phyloP scores from a whole-genome alignment of 1,140 invertebrate genomes.

The Tribolium castaneum region DNA sequence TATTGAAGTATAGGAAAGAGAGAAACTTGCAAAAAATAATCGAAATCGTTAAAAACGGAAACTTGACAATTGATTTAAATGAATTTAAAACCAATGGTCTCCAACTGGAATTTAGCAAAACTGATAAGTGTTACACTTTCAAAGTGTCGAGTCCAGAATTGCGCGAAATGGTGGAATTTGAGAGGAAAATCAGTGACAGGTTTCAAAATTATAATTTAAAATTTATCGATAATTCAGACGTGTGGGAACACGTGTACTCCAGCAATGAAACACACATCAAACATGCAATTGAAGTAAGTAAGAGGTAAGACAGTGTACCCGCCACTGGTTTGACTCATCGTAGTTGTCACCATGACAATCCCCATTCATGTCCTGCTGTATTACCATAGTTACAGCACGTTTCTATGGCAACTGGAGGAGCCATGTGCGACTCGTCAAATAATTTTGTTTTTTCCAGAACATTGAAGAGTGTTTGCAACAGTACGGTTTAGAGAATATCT shows the following conservation, averaged over 20 bases:
- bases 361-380: no score
- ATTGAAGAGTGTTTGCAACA: slow-evolving; percentile 66
- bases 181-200: neutral
- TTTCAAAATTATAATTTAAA: neutral
- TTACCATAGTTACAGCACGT: no score
- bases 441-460: slow-evolving; percentile 45
- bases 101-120: neutral
- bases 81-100: neutral
- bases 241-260: slow-evolving; percentile 1
- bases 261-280: slow-evolving; percentile 14
- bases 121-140: neutral
- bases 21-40: slow-evolving; percentile 35
- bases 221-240: slow-evolving; percentile 2
- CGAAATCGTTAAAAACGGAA: slow-evolving; percentile 41
- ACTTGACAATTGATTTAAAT: neutral
- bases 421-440: no score
- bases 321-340: no score
- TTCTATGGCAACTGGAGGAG: no score
- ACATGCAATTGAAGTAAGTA: slow-evolving; percentile 40
- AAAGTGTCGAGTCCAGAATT: neutral
- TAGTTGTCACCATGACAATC: no score
- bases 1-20: slow-evolving; percentile 15
- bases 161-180: neutral
- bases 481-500: slow-evolving; percentile 78
- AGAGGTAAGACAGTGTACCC: no score